Base-by-base conservation (phyloP, 2,888 invertebrate species). In the Hipparchia sbordonii region DNA sequence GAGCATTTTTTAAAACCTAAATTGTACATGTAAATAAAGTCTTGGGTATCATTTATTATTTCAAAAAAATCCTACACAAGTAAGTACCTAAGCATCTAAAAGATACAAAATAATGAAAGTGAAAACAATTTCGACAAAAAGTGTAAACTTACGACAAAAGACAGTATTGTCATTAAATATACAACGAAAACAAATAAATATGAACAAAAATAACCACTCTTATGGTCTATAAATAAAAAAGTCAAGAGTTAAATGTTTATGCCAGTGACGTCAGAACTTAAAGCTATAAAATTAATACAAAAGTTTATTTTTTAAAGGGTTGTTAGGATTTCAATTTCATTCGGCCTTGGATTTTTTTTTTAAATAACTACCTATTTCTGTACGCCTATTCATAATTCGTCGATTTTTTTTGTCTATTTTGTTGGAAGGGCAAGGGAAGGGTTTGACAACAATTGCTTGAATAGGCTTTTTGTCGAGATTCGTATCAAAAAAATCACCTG, bases 381-480 rank as follows among this genome's bases (percentile, higher is more conserved):
- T 56, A 68, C 57, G 61, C 39, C 75, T 73, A 69, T 75, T 75
- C 73, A 68, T 73, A 74, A 74, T 71, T 70, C 75, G 67, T 72
- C 80, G 74, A 72, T 71, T 67, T 77, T 77, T 75, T 76, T 76
- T 75, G 57, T 73, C 62, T 71, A 72, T 78, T 39, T 75, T 71
- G 72, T 72, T 66, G 72, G 77, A 74, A 77, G 56, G 48, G 67
- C 23, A 73, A 71, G 77, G 82, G 77, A 87, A 90, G 87, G 90
- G 91, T 87, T 89, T 88, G 85, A 84, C 82, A 80, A 84, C 85
- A 84, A 85, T 88, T 78, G 84, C 69, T 74, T 87, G 85, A 87
- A 87, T 85, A 80, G 83, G 67, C 79, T 87, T 87, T 74, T 72
- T 70, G 70, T 63, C 51, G 54, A 56, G 70, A 70, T 72, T 67